A percentile compares a stretch with the other conserved stretches of the same genome.
Evolutionary conservation across 2,888 invertebrate genomes (phyloP).

Genomic region (Eupeodes latifasciatus): DNA sequence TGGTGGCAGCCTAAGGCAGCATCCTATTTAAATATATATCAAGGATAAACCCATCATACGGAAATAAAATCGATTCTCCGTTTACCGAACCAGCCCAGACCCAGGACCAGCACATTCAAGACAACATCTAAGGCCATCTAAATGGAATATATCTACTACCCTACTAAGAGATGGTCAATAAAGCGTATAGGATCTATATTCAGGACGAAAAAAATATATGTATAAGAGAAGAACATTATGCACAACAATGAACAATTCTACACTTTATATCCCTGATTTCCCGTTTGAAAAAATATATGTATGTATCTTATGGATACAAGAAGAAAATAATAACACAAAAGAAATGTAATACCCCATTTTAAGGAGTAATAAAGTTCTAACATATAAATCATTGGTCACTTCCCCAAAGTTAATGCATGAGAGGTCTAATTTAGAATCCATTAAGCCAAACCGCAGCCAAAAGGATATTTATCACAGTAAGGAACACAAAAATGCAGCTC

Average conservation of each 20-base stretch:
- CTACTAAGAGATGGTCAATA: conserved; percentile 44
- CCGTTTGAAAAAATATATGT: background rate
- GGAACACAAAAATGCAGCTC: conserved; percentile 14
- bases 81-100: background rate
- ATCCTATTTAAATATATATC: conserved; percentile 19
- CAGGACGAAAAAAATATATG: conserved; percentile 5
- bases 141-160: conserved; percentile 14
- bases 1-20: conserved; percentile 14
- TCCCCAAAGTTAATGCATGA: conserved; percentile 30
- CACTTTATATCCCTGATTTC: conserved; percentile 10
- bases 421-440: conserved; percentile 68
- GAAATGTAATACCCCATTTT: conserved; percentile 57
- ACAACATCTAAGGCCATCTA: conserved; percentile 50
- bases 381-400: conserved; percentile 65
- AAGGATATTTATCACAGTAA: background rate
- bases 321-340: conserved; percentile 11
- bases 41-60: conserved; percentile 47
- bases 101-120: conserved; percentile 16
- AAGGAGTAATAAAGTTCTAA: conserved; percentile 53
- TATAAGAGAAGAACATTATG: conserved; percentile 24
- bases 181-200: conserved; percentile 26
- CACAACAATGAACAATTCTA: conserved; percentile 34
- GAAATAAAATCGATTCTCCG: conserved; percentile 59
- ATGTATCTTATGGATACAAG: background rate
- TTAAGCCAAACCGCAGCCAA: conserved; percentile 41